A percentile compares a stretch with the other conserved stretches of the same genome.
Evolutionary conservation across 2,888 invertebrate genomes (phyloP).

Genomic region (Ophraella communa): DNA sequence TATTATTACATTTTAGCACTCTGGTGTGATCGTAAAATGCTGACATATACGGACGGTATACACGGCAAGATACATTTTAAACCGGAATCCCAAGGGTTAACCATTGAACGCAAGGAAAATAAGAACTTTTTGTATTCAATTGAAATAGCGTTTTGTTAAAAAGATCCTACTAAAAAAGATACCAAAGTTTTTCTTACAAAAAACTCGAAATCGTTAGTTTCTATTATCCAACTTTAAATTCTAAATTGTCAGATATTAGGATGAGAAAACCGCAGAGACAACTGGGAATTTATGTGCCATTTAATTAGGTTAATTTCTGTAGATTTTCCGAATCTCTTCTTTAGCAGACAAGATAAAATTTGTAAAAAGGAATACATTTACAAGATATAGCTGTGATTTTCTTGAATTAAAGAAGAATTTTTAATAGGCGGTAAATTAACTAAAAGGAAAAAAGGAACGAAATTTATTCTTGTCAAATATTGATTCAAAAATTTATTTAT

Average conservation of each 20-base stretch:
- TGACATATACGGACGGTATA: neutral
- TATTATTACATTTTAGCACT: neutral
- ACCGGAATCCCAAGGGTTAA: neutral
- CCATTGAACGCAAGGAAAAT: no score
- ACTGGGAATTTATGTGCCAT: neutral
- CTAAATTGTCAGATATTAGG: neutral
- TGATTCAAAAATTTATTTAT: no score
- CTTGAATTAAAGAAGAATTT: neutral
- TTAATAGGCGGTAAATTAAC: neutral
- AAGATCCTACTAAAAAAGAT: neutral
- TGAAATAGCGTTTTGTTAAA: no score
- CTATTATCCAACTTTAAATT: neutral
- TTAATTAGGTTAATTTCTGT: neutral
- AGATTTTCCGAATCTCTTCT: neutral
- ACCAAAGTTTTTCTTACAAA: neutral
- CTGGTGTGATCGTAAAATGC: neutral
- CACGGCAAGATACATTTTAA: neutral
- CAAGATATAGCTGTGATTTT: neutral
- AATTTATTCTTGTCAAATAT: neutral
- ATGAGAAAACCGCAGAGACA: neutral
- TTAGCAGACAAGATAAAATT: neutral
- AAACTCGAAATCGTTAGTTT: neutral
- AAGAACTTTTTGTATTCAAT: no score
- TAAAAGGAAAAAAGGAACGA: neutral
- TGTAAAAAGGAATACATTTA: neutral